These are phyloP conservation scores for Myiagra hebetior DNA, from an alignment of 2,113 vertebrate genomes.

Conservation along the genomic window DNA sequence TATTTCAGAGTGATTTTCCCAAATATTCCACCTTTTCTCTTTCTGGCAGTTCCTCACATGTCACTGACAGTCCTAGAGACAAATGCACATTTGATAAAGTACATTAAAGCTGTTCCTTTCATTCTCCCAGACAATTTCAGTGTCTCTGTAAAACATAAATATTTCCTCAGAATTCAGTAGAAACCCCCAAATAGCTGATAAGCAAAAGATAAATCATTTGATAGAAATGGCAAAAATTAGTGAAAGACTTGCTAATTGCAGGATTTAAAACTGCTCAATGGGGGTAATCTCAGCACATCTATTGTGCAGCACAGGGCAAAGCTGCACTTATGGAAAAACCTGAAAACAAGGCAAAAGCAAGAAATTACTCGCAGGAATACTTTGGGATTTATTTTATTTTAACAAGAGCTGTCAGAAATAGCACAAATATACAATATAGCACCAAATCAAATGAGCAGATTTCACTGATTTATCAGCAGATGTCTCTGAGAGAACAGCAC, in stretches of 20 bases:
- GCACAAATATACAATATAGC: no score
- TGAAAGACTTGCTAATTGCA: neutral
- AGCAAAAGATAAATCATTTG: neutral
- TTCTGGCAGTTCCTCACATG: neutral
- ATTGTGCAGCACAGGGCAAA: neutral
- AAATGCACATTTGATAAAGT: neutral
- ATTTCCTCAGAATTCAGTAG: neutral
- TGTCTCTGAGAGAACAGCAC: neutral
- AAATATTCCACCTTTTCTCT: neutral
- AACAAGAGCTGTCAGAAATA: neutral
- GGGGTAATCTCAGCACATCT: neutral
- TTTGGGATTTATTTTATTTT: neutral
- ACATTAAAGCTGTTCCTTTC: neutral
- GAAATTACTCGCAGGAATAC: neutral
- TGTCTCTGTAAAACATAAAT: neutral
- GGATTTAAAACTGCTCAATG: neutral
- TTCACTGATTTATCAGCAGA: neutral
- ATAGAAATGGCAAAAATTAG: neutral
- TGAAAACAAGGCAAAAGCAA: neutral
- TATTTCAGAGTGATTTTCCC: neutral
- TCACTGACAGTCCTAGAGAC: neutral
- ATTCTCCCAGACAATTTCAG: neutral
- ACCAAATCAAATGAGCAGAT: neutral
- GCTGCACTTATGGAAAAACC: fast-evolving
- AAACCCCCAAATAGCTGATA: fast-evolving